A percentile compares a stretch with the other conserved stretches of the same genome.
Evolutionary conservation across 2,113 vertebrate species (phyloP).

Genomic region (Piaya cayana): DNA sequence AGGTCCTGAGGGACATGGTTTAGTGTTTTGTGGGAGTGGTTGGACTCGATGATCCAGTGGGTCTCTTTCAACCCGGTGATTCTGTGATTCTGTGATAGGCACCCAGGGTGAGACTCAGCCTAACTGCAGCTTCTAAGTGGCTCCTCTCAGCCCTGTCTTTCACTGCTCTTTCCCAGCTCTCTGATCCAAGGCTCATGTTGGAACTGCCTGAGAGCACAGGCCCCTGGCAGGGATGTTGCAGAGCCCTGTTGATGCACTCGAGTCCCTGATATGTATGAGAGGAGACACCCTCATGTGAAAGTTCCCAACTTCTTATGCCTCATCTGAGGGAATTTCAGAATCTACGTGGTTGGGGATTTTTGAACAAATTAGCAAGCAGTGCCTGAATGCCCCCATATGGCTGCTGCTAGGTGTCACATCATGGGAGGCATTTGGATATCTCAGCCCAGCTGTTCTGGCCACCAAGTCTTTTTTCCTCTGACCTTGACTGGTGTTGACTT

Average conservation of each 20-base stretch:
- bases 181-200: fast-evolving
- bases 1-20: too few relatives aligned
- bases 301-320: neutral
- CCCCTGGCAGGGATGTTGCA: neutral
- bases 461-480: neutral
- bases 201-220: neutral
- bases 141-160: neutral
- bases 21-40: too few relatives aligned
- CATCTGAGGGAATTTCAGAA: neutral
- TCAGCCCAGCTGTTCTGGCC: neutral
- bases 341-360: too few relatives aligned
- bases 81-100: too few relatives aligned
- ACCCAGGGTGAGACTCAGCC: neutral
- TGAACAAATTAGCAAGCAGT: neutral
- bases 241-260: neutral
- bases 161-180: neutral
- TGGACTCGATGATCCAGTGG: too few relatives aligned
- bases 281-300: neutral
- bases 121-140: neutral
- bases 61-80: too few relatives aligned
- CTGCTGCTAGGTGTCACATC: neutral
- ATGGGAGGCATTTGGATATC: neutral
- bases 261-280: fast-evolving
- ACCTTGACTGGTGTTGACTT: neutral
- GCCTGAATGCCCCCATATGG: neutral